A percentile compares a stretch with the other conserved stretches of the same genome.
Conservation (phyloP, 2,888 invertebrate genomes). For the Lymantria monacha region DNA sequence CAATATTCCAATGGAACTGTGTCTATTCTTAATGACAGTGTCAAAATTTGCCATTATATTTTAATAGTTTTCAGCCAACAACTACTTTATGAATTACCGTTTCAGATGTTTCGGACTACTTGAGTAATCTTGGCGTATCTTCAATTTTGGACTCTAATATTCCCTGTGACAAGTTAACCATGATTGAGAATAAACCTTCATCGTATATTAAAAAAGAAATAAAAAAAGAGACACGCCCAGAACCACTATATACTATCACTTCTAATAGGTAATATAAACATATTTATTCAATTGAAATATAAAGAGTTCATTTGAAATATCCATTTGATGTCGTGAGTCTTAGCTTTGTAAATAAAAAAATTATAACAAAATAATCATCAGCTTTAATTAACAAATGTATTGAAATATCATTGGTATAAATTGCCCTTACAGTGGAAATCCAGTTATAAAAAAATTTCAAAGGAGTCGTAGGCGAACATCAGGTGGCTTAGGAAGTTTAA, state of each 20-base stretch:
- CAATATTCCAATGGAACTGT: too few species aligned
- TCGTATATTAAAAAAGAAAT: constrained; percentile 55
- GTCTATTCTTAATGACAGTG: too few species aligned
- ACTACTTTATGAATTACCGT: constrained; percentile 5
- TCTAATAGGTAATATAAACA: constrained; percentile 53
- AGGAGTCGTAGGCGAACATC: constrained; percentile 55
- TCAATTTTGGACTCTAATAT: constrained; percentile 47
- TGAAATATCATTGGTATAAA: background rate
- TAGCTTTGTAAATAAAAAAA: too few species aligned
- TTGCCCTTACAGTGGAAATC: constrained; percentile 50
- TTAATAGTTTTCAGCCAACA: too few species aligned
- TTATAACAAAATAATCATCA: too few species aligned
- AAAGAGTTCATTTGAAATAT: too few species aligned
- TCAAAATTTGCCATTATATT: too few species aligned
- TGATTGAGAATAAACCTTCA: constrained; percentile 64
- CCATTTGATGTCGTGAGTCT: too few species aligned
- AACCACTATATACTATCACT: constrained; percentile 64
- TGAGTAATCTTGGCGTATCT: constrained; percentile 43
- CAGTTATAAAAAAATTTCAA: constrained; percentile 63
- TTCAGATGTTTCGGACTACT: constrained; percentile 46
- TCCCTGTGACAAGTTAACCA: constrained; percentile 47
- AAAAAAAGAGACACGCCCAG: constrained; percentile 52
- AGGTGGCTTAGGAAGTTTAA: constrained; percentile 56
- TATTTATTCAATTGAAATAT: background rate
- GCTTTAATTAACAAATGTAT: background rate